A percentile compares a stretch with the other conserved stretches of the same genome.
phyloP scores from a whole-genome alignment of 2,797 vertebrate species.

The Malacoctenus gilli region DNA sequence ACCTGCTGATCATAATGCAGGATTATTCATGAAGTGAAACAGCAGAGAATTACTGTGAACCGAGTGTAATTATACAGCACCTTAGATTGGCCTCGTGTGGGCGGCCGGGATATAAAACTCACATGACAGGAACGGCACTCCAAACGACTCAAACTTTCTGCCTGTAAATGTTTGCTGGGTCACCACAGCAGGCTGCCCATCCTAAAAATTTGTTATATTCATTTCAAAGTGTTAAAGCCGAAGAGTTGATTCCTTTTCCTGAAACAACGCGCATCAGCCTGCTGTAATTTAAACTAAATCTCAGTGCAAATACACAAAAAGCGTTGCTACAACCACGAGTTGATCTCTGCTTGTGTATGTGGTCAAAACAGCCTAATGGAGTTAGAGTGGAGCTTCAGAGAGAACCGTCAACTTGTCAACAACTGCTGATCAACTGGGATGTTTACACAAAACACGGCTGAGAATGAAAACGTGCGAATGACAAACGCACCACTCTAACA shows the following conservation, averaged over 20 bases:
- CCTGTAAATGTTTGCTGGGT: conserved; percentile 19
- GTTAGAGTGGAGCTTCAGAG: too few relatives aligned
- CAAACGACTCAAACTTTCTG: conserved; percentile 43
- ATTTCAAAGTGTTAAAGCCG: background rate
- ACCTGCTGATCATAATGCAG: conserved; percentile 57
- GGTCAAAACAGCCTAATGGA: too few relatives aligned
- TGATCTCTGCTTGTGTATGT: too few relatives aligned
- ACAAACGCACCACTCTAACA: background rate
- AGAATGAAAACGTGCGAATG: too few relatives aligned
- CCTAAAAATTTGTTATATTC: background rate
- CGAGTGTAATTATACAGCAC: conserved; percentile 61
- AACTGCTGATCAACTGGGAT: too few relatives aligned
- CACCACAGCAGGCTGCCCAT: conserved; percentile 6
- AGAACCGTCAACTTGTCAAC: too few relatives aligned
- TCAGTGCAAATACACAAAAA: too few relatives aligned
- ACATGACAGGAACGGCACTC: conserved; percentile 41
- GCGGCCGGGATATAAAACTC: conserved; percentile 50
- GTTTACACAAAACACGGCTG: background rate
- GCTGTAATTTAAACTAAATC: too few relatives aligned
- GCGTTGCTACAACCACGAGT: too few relatives aligned
- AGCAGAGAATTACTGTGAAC: conserved; percentile 62
- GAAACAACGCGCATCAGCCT: too few relatives aligned
- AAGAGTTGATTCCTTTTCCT: too few relatives aligned
- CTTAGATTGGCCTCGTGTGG: conserved; percentile 60
- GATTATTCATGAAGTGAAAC: conserved; percentile 70